Evolutionary conservation across 2,113 vertebrate genomes (phyloP).

Genomic region (Calidris pygmaea): DNA sequence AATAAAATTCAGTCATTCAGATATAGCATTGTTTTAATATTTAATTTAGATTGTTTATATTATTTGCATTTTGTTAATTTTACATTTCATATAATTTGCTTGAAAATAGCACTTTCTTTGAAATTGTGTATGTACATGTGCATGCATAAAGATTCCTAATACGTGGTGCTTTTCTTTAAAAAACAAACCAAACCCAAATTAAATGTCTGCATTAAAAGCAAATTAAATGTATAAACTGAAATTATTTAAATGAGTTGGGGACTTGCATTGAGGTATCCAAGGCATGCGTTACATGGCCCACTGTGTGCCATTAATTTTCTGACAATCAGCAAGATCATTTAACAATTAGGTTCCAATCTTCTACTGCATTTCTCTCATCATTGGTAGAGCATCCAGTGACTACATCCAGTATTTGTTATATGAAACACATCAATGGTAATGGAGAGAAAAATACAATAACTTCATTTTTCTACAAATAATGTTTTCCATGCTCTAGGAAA

Average conservation of each 20-base stretch:
- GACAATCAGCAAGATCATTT: background rate
- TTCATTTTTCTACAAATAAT: background rate
- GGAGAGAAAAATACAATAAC: background rate
- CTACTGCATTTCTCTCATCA: conserved; percentile 8
- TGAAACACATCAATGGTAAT: background rate
- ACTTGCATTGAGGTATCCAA: background rate
- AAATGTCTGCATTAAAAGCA: conserved; percentile 46
- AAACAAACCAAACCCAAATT: conserved; percentile 40
- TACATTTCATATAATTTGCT: conserved; percentile 66
- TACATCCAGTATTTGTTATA: background rate
- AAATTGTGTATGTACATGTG: conserved; percentile 41
- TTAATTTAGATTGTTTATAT: conserved; percentile 57
- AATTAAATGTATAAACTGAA: conserved; percentile 56
- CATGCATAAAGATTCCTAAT: conserved; percentile 50
- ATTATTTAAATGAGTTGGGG: conserved; percentile 44
- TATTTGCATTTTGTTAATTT: conserved; percentile 69
- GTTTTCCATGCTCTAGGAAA: conserved; percentile 8
- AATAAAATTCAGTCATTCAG: conserved; percentile 51
- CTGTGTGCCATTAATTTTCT: background rate
- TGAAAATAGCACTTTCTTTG: conserved; percentile 50
- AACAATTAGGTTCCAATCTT: conserved; percentile 16
- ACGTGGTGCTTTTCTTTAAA: conserved; percentile 44
- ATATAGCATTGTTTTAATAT: conserved; percentile 51
- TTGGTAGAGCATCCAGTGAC: background rate
- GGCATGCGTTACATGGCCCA: background rate